Evolutionary conservation across 2,797 vertebrate genomes (phyloP).

Genomic region (Rhynchonycteris naso): DNA sequence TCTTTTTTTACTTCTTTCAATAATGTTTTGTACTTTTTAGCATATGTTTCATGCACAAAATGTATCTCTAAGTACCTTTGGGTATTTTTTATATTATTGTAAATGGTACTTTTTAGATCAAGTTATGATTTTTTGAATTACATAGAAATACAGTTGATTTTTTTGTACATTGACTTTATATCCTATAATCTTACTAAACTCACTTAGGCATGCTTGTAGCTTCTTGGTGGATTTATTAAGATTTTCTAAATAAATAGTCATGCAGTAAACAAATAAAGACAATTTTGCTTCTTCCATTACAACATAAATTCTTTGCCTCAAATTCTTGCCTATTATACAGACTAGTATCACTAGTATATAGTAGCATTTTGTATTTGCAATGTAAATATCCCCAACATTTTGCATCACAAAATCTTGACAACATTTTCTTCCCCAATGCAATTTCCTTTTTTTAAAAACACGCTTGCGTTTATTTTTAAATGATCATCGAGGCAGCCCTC

Average conservation of each 20-base stretch:
- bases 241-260: neutral
- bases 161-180: neutral
- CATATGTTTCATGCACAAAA: neutral
- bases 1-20: neutral
- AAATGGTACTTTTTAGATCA: neutral
- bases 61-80: neutral
- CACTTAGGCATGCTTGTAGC: neutral
- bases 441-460: no score
- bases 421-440: neutral
- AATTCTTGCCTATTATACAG: neutral
- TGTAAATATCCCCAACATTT: neutral
- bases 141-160: neutral
- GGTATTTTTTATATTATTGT: neutral
- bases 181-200: neutral
- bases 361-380: neutral
- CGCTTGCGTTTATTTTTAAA: no score
- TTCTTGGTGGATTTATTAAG: neutral
- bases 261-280: neutral
- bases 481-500: no score
- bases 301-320: neutral
- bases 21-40: neutral
- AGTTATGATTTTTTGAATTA: slow-evolving; percentile 10
- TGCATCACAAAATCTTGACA: neutral
- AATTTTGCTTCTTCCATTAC: neutral
- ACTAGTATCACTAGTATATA: neutral